Base-by-base conservation (phyloP, 2,113 vertebrate species). In the Prionailurus viverrinus region DNA sequence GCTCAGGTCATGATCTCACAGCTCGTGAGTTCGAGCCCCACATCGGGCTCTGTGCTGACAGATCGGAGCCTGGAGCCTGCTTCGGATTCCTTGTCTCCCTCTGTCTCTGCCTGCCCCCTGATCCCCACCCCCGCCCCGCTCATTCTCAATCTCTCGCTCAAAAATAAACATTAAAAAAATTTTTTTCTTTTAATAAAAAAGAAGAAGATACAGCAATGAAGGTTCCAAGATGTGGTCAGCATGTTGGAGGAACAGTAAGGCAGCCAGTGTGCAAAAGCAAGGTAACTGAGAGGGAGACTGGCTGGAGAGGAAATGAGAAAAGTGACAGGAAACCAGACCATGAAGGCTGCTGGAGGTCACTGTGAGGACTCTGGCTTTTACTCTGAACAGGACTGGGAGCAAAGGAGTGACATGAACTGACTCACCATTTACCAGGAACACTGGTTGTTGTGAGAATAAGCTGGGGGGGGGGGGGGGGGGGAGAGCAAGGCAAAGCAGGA, bases 401-500 rank as follows among this genome's bases (percentile, higher is more conserved):
- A 68, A 19, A 68, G 9, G 6, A 48, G 9, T 36, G 48, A n/a
- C 68, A 45, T 4, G 14, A n/a, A 48, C 27, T 89, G 71, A 73
- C 51, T 87, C 51, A 13, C 5, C 11, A 55, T 3, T 71, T 31
- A 71, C 1, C n/a, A n/a, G 48, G 45, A 48, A 74, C 21, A 25
- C 39, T 4, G 41, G 55, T 10, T n/a, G 25, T 36, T 23, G 0
- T 29, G 31, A 89, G 85, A 79, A 71, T 9, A 58, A 63, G 82
- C 68, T 18, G 16, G 31, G 2, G 1, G 53, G 11, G 7, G 16
- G 11, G 7, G 16, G 41, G 4, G 15, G 25, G 1, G 1, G 53
- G 11, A 10, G 18, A 51, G 4, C 51, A 51, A 71, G 78, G 61
- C n/a, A 55, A 68, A 74, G 55, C 18, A 74, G 45, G 36, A 80